phyloP scores from a whole-genome alignment of 2,888 invertebrate genomes.

The Myopa testacea region DNA sequence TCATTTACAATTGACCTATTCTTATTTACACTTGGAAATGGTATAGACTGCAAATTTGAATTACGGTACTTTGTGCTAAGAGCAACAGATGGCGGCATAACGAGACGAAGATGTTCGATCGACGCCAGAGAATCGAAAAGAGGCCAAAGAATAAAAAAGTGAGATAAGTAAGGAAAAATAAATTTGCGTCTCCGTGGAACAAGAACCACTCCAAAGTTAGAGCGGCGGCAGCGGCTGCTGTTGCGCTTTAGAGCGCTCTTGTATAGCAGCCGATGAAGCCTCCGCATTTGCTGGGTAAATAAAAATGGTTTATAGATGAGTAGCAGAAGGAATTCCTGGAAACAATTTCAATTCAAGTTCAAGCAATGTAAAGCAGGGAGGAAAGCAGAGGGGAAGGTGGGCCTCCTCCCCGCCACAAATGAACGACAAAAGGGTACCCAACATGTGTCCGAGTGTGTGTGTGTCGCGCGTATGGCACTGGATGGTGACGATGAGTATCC shows the following conservation, averaged over 20 bases:
- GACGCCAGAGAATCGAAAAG: background rate
- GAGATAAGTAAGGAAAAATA: too few species aligned
- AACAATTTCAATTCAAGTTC: constrained; percentile 33
- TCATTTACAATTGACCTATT: too few species aligned
- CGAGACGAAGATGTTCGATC: background rate
- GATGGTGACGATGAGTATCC: constrained; percentile 29
- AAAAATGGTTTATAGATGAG: background rate
- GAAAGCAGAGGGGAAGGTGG: too few species aligned
- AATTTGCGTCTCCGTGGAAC: too few species aligned
- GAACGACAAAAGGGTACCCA: background rate
- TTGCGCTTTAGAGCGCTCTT: background rate
- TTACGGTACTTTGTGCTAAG: background rate
- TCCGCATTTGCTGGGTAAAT: background rate
- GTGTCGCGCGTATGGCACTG: background rate
- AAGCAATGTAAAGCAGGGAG: background rate
- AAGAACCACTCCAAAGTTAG: background rate
- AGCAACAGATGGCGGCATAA: background rate
- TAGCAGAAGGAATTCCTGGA: constrained; percentile 21
- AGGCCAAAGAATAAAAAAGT: too few species aligned
- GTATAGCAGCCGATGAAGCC: background rate
- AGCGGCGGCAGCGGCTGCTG: background rate
- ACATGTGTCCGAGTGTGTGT: background rate
- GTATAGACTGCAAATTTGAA: background rate
- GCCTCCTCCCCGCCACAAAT: background rate
- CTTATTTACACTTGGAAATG: too few species aligned